Evolutionary conservation across 2,888 invertebrate species (phyloP), one percentile per base, ranked within the genome.

Genomic region (Eupithecia tripunctaria): DNA sequence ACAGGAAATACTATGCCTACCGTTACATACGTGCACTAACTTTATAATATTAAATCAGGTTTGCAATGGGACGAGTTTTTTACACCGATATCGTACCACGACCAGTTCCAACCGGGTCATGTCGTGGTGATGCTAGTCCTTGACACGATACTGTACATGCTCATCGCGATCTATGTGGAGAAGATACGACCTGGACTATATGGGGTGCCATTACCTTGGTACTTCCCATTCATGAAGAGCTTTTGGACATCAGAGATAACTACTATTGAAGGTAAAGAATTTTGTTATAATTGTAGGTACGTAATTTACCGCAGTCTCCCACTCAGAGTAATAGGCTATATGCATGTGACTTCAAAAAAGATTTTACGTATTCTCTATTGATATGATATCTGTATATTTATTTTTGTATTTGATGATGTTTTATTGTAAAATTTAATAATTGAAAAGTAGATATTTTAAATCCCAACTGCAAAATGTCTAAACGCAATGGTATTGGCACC

Each of bases 131-230:
- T 98, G 95, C 90, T 98, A 81, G 85, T 97, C 65, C 78, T 97
- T 0, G 97, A 97, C 83, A 89, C 95, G 0, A 77, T 97, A 32
- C 75, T 98, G 0, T 98, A 98, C 85, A 95, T 97, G 85, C 71
- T 96, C 2, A 91, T 98, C 41, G 97, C 98, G 0, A 94, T 98
- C 88, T 99, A 99, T 84, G 94, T 98, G 36, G 98, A 98, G 89
- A 97, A 97, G 76, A 96, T 99, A 67, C 95, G 96, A 77, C 99
- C 99, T 0, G 98, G 98, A 6, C 95, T 97, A 72, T 98, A 96
- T 86, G 98, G 98, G 5, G 96, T 98, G 0, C 96, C 97, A 0
- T 95, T 96, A 75, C 96, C 96, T 6, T 98, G 97, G 96, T 96
- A 98, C 83, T 99, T 98, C 83, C 97, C 96, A 0, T 95, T 97